Evolutionary conservation across 2,888 invertebrate species (phyloP), one percentile per base, ranked within the genome.

Genomic region (Ophion obscuratus): DNA sequence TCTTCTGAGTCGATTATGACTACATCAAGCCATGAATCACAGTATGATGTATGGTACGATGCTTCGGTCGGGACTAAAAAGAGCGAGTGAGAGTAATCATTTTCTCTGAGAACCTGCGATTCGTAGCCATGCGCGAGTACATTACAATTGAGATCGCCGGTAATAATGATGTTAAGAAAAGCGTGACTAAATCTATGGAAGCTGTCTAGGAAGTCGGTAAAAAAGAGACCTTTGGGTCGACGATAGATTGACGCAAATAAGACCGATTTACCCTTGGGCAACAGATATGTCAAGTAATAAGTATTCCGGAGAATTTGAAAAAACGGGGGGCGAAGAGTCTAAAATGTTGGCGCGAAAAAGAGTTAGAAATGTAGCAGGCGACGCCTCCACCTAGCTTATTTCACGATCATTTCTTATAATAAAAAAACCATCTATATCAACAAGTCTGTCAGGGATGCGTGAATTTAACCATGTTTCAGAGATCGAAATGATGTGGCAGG

Each of bases 71-170:
- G 40, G 0, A 83, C 78, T 1, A 81, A 6, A 7, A 47, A 62
- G 1, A 79, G 17, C 11, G 75, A 27, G 1, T 17, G 31, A 0
- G 80, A n/a, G 3, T 1, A 47, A 1, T 40, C 14, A 5, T 59
- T 61, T 0, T 70, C 14, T 6, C 5, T 17, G 0, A 84, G 44
- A 9, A 53, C 70, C 2, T 27, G 17, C 1, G 80, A 24, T 47
- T 80, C 68, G 4, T 44, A 61, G 10, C 59, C 53, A 20, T 76
- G 20, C 0, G n/a, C 14, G 0, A 66, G n/a, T 0, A 81, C 4
- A 6, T 84, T 71, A 10, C 80, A 84, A 47, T 84, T 84, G 14
- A 84, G 24, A 6, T 80, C 84, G 0, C 80, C 80, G 0, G 76
- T n/a, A 11, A 81, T 47, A 2, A 85, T n/a, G 3, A 85, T 68